These are phyloP conservation scores for Rattus norvegicus DNA, from an alignment of 2,113 vertebrate species.

Conservation along the genomic window DNA sequence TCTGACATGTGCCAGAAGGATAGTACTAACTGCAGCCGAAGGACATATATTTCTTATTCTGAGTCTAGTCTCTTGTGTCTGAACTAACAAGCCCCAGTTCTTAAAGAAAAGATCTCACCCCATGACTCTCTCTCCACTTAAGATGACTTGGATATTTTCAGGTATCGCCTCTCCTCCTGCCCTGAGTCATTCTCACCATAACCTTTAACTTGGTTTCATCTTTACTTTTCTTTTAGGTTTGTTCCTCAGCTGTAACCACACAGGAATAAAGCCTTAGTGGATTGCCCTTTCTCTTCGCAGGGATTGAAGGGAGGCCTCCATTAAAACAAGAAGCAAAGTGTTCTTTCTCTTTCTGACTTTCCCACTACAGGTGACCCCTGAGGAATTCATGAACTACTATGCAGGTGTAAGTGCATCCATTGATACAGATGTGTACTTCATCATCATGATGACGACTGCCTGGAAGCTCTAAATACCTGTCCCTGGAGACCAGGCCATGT, in stretches of 20 bases:
- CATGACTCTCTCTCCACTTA: background rate
- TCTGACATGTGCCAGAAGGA: background rate
- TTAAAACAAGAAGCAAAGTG: slow-evolving; percentile 25
- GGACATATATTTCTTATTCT: background rate
- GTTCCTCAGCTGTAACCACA: background rate
- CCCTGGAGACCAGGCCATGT: slow-evolving; percentile 19
- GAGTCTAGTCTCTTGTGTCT: slow-evolving; percentile 7
- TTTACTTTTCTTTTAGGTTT: background rate
- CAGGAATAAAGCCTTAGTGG: background rate
- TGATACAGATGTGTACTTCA: slow-evolving; percentile 95
- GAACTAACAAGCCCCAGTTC: background rate
- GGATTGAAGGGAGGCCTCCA: background rate
- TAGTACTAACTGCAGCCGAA: background rate
- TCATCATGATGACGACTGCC: slow-evolving; percentile 96
- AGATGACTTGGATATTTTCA: slow-evolving; percentile 1
- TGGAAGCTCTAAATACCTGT: slow-evolving; percentile 89
- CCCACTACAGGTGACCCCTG: slow-evolving; percentile 91
- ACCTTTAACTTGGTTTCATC: background rate
- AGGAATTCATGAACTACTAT: slow-evolving; percentile 98
- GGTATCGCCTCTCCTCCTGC: background rate
- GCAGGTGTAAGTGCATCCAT: slow-evolving; percentile 96
- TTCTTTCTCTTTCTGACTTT: slow-evolving; percentile 73
- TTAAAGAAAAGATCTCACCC: background rate
- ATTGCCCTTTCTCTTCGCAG: slow-evolving; percentile 28
- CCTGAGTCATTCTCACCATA: too few relatives aligned